phyloP scores from a whole-genome alignment of 2,113 vertebrate species.

The Rhagologus leucostigma region DNA sequence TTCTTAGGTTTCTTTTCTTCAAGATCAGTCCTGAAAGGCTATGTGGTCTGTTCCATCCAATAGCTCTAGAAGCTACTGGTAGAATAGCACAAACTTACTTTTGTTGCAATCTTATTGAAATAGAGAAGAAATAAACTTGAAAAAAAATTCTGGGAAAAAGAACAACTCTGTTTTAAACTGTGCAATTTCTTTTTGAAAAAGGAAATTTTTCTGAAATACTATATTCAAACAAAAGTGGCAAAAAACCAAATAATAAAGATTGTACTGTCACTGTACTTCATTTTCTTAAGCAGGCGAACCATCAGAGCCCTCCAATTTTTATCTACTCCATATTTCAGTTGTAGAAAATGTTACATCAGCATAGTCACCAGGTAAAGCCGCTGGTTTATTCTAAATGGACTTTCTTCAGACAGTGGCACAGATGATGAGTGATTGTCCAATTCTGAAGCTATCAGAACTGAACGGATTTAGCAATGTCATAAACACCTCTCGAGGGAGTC shows the following conservation, averaged over 20 bases:
- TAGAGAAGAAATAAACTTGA: neutral
- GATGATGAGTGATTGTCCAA: constrained; percentile 64
- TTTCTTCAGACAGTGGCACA: constrained; percentile 27
- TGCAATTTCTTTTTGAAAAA: neutral
- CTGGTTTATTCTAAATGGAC: constrained; percentile 36
- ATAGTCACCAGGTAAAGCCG: neutral
- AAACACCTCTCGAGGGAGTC: constrained; percentile 60
- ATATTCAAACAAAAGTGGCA: neutral
- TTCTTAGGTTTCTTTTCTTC: neutral
- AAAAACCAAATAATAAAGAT: neutral
- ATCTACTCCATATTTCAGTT: neutral
- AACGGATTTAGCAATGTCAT: constrained; percentile 57
- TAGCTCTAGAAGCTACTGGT: neutral
- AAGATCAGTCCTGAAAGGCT: neutral
- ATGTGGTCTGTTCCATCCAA: neutral
- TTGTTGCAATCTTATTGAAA: neutral
- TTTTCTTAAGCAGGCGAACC: constrained; percentile 1
- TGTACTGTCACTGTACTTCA: neutral
- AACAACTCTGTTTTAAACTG: neutral
- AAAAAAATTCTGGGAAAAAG: neutral
- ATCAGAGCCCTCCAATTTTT: neutral
- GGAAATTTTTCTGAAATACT: neutral
- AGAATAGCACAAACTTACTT: neutral
- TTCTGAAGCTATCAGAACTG: constrained; percentile 56
- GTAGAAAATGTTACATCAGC: constrained; percentile 16